Evolutionary conservation across 1,140 invertebrate genomes (phyloP).

Genomic region (Cylas formicarius): DNA sequence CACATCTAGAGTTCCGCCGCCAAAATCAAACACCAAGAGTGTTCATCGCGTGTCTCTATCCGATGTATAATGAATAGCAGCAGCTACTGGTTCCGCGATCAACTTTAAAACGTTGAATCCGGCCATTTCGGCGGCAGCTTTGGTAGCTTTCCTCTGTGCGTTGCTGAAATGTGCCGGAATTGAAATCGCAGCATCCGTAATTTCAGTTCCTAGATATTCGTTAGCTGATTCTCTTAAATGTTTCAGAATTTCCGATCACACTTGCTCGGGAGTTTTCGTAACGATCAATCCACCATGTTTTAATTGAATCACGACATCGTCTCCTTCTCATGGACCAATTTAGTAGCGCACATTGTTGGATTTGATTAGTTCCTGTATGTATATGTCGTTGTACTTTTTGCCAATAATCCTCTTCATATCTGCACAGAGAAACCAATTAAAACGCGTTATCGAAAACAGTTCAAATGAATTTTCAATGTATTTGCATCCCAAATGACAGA

Average conservation of each 20-base stretch:
- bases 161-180: slow-evolving; percentile 19
- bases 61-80: slow-evolving; percentile 55
- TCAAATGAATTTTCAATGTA: too few species aligned
- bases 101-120: slow-evolving; percentile 56
- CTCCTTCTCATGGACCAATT: slow-evolving; percentile 1
- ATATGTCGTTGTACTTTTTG: slow-evolving; percentile 9
- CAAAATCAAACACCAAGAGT: slow-evolving; percentile 54
- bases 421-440: slow-evolving; percentile 3
- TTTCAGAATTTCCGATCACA: slow-evolving; percentile 14
- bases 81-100: slow-evolving; percentile 63
- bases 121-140: slow-evolving; percentile 29
- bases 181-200: slow-evolving; percentile 17
- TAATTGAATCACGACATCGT: slow-evolving; percentile 7
- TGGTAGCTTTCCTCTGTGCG: slow-evolving; percentile 19
- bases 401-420: slow-evolving; percentile 16
- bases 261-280: slow-evolving; percentile 16
- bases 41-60: slow-evolving; percentile 29
- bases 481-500: too few species aligned
- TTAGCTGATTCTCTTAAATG: slow-evolving; percentile 8
- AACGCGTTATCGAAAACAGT: neutral
- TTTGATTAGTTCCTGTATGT: slow-evolving; percentile 9
- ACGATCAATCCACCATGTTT: neutral
- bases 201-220: slow-evolving; percentile 6
- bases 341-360: too few species aligned
- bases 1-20: slow-evolving; percentile 73